Conservation (phyloP, 1,140 invertebrate genomes). For the Myzus persicae region DNA sequence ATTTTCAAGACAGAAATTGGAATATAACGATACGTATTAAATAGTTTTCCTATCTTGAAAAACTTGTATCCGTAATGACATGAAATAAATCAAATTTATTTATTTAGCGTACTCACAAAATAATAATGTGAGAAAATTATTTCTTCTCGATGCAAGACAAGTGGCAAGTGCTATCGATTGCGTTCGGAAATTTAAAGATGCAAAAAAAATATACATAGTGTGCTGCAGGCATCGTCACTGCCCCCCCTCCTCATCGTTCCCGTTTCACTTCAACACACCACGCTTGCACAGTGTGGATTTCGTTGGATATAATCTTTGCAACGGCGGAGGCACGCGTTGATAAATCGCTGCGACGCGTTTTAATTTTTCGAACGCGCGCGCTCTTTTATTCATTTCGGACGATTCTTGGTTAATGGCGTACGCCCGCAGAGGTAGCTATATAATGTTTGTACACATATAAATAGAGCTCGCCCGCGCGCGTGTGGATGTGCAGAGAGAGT, state of each 20-base stretch:
- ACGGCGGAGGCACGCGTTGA: neutral
- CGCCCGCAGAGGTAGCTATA: neutral
- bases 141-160: neutral
- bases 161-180: neutral
- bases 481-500: neutral
- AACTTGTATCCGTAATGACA: no score
- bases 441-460: constrained; percentile 1
- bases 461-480: neutral
- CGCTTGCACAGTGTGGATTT: neutral
- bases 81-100: neutral
- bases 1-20: no score
- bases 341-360: neutral
- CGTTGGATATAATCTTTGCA: neutral
- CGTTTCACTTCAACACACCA: neutral
- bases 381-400: constrained; percentile 31
- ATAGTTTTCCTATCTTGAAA: no score
- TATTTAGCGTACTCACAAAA: neutral
- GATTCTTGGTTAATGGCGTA: constrained; percentile 22
- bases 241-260: neutral
- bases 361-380: constrained; percentile 13
- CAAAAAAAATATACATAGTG: neutral
- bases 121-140: neutral
- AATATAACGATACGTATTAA: no score
- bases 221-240: neutral
- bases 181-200: neutral